Evolutionary conservation across 2,888 invertebrate genomes (phyloP).

Genomic region (Ametastegia equiseti): DNA sequence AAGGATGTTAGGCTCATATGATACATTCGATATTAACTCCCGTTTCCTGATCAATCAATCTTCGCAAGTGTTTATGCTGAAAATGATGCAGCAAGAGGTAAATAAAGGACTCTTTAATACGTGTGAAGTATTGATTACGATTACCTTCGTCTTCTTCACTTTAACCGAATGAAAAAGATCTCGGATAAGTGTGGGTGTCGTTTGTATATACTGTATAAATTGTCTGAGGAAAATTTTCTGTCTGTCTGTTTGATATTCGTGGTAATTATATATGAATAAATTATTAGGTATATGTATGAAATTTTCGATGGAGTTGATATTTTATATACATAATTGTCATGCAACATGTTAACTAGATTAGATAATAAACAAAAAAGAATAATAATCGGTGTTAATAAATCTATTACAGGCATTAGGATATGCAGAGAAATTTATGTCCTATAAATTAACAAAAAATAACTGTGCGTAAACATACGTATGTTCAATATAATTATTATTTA

Average conservation of each 20-base stretch:
- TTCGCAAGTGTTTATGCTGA: neutral
- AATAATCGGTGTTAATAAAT: neutral
- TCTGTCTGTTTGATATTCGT: slow-evolving; percentile 16
- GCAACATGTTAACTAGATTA: slow-evolving; percentile 12
- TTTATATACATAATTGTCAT: slow-evolving; percentile 16
- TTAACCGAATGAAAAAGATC: neutral
- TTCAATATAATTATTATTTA: slow-evolving; percentile 32
- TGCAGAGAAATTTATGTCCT: neutral
- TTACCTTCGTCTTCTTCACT: neutral
- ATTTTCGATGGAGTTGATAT: slow-evolving; percentile 18
- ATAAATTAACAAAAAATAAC: slow-evolving; percentile 7
- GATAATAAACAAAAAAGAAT: neutral
- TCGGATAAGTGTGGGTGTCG: neutral
- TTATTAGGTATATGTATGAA: slow-evolving; percentile 18
- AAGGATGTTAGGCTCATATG: neutral
- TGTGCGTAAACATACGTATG: slow-evolving; percentile 26
- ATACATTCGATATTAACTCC: neutral
- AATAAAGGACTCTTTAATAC: neutral
- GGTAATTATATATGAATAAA: neutral
- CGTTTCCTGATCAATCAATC: neutral
- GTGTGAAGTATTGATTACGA: neutral
- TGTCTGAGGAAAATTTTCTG: neutral
- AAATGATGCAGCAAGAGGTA: neutral
- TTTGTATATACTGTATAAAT: slow-evolving; percentile 25
- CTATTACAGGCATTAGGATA: neutral